phyloP scores from a whole-genome alignment of 2,113 vertebrate species.

The Campylomormyrus numenius region DNA sequence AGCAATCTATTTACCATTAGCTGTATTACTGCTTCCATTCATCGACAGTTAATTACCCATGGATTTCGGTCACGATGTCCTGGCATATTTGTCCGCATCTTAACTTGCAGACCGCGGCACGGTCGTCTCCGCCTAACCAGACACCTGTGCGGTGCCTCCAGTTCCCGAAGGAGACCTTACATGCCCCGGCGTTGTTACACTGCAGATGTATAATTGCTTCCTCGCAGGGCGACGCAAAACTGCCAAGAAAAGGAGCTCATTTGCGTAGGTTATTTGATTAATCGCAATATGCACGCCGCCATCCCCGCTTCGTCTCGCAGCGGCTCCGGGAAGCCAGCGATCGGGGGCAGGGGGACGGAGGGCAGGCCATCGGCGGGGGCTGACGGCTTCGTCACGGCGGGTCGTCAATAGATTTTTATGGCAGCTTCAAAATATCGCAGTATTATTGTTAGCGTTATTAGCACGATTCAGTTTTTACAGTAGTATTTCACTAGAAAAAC shows the following conservation, averaged over 20 bases:
- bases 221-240: background rate
- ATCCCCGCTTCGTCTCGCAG: background rate
- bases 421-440: background rate
- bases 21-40: constrained; percentile 20
- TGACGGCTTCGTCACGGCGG: background rate
- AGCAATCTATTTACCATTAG: constrained; percentile 13
- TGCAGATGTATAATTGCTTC: background rate
- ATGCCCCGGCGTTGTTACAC: background rate
- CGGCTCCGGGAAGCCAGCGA: background rate
- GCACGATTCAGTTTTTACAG: background rate
- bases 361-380: background rate
- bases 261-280: background rate
- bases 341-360: too few relatives aligned
- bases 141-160: background rate
- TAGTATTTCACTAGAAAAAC: background rate
- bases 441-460: background rate
- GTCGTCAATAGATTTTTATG: background rate
- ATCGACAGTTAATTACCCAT: constrained; percentile 35
- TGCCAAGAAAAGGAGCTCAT: background rate
- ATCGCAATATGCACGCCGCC: background rate
- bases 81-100: background rate
- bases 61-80: constrained; percentile 15
- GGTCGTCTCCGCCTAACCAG: background rate
- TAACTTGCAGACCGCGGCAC: background rate
- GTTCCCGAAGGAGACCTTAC: background rate